Base-by-base conservation (phyloP, 2,113 vertebrate genomes). In the Oryzias curvinotus region DNA sequence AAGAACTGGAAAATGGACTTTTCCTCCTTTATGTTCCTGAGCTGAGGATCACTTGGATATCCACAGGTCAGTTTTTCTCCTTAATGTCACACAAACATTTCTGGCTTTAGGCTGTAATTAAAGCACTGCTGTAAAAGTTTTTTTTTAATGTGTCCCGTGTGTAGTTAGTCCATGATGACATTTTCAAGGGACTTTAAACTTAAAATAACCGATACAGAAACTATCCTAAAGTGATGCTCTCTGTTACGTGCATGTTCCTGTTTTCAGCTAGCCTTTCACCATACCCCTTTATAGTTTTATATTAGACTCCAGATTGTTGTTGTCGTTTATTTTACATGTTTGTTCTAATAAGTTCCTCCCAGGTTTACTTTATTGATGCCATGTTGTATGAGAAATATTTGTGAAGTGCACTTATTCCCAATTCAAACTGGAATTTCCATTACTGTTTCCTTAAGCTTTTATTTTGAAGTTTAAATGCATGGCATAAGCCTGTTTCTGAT, bases 391-490 rank as follows among this genome's bases (percentile, higher is more conserved):
- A 68, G 68, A 57, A 81, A 73, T 80, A 76, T 85, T 59, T 76
- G 52, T 80, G 28, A 86, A 88, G 85, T 87, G 83, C 85, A 83
- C 80, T 86, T 90, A 85, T 63, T 67, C 65, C 55, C 52, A 44
- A 18, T 41, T 60, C 46, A 45, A 48, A 51, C 58, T 47, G 71
- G 58, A 77, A 73, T 77, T 81, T 78, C 65, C 65, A 52, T 58
- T 51, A 61, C 19, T 52, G 41, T 42, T 18, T 72, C 45, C 46
- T 21, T 42, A 45, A 58, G 28, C 53, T 74, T 52, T 62, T 65
- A 25, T 26, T 62, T 36, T n/a, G 12, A 45, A 64, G 21, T 64
- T 4, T 46, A 25, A 14, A 51, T 15, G 46, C 53, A 12, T 67
- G n/a, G 47, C 19, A 48, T 13, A 23, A 21, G 62, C 18, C 49